Conservation (phyloP, 2,113 vertebrate species). For the Ariopsis seemanni region DNA sequence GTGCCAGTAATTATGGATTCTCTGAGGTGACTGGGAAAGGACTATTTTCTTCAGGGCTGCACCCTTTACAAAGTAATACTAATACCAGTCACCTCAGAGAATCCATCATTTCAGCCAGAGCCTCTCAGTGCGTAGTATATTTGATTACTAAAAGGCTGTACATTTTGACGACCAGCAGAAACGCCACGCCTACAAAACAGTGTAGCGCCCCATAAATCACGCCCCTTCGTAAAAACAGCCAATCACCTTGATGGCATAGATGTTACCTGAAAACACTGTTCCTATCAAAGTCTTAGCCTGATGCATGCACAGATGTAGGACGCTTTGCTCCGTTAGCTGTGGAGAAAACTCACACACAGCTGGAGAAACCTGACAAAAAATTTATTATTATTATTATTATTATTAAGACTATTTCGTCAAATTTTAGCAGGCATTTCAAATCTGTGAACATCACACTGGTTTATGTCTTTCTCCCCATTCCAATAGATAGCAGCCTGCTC, state of each 20-base stretch:
- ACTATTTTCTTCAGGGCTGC: too few species aligned
- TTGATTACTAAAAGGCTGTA: not conserved
- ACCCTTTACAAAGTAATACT: too few species aligned
- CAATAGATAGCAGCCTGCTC: too few species aligned
- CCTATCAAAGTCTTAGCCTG: not conserved
- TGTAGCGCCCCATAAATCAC: not conserved
- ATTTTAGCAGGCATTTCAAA: too few species aligned
- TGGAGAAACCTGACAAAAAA: too few species aligned
- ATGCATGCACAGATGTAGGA: not conserved
- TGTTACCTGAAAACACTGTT: too few species aligned
- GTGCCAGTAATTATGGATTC: too few species aligned
- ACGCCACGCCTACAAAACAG: not conserved
- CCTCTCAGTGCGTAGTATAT: too few species aligned
- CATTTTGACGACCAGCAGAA: not conserved
- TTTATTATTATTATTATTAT: not conserved
- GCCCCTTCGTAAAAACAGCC: not conserved
- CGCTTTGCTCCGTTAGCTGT: not conserved
- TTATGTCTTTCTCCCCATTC: not conserved
- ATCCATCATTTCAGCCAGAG: too few species aligned
- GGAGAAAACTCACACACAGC: not conserved
- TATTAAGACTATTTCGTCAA: not conserved
- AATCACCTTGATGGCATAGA: not conserved
- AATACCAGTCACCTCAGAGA: too few species aligned
- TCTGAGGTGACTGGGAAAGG: too few species aligned
- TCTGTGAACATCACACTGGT: not conserved